Evolutionary conservation across 2,113 vertebrate genomes (phyloP).

Genomic region (Madoqua kirkii): DNA sequence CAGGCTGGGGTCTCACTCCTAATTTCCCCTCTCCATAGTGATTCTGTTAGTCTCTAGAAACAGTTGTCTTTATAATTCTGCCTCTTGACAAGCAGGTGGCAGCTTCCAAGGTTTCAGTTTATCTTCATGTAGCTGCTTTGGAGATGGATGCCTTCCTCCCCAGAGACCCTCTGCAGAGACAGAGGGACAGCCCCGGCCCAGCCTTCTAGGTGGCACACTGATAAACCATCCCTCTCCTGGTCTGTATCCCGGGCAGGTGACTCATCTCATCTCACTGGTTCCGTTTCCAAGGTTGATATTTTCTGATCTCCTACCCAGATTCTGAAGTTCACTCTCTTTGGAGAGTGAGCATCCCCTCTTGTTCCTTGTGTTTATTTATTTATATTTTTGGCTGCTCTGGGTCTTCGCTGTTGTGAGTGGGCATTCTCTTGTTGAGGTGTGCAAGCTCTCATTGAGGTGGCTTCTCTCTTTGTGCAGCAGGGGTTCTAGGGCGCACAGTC

Average conservation of each 20-base stretch:
- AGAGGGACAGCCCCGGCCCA: fast-evolving
- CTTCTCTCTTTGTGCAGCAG: not conserved
- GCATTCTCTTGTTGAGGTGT: not conserved
- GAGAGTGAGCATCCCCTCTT: not conserved
- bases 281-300: not conserved
- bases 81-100: not conserved
- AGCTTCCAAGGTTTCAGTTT: not conserved
- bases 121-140: not conserved
- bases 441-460: not conserved
- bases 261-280: not conserved
- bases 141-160: not conserved
- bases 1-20: not conserved
- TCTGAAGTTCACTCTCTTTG: not conserved
- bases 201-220: fast-evolving
- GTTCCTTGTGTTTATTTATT: not conserved
- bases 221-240: not conserved
- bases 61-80: not conserved
- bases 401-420: not conserved
- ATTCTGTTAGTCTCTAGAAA: not conserved
- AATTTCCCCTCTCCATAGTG: no score
- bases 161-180: not conserved
- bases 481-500: fast-evolving
- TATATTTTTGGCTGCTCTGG: not conserved
- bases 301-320: not conserved
- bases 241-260: not conserved